These are phyloP conservation scores for Drosophila fuyamai DNA, from an alignment of 1,140 invertebrate species.

Conservation along the genomic window DNA sequence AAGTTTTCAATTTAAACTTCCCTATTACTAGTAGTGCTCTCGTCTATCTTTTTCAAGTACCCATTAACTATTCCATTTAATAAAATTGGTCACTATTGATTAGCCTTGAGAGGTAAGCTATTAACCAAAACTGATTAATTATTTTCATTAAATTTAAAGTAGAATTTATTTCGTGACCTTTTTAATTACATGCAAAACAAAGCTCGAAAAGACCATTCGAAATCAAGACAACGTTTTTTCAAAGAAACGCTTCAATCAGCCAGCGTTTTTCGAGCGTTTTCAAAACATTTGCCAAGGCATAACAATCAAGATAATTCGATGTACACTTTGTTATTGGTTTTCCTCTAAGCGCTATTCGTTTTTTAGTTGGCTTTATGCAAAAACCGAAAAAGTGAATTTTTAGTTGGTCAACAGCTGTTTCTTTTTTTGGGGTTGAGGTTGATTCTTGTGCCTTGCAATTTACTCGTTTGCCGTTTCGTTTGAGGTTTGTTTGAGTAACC, in stretches of 20 bases:
- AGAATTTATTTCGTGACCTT: not conserved
- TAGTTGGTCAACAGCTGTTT: constrained; percentile 65
- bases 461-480: constrained; percentile 26
- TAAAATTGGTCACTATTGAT: constrained; percentile 16
- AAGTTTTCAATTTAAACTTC: not conserved
- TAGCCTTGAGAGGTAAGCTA: constrained; percentile 24
- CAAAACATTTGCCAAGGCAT: constrained; percentile 59
- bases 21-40: not conserved
- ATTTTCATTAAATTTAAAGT: constrained; percentile 10
- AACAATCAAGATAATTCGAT: constrained; percentile 64
- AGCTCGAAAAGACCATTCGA: constrained; percentile 9
- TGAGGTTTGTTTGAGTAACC: constrained; percentile 45
- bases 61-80: not conserved
- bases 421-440: constrained; percentile 70
- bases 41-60: too few relatives aligned
- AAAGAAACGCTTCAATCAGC: constrained; percentile 26
- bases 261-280: constrained; percentile 41
- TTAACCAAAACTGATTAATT: constrained; percentile 33
- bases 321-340: constrained; percentile 41
- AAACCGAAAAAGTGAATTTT: constrained; percentile 20
- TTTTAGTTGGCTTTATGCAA: constrained; percentile 29
- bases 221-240: constrained; percentile 28
- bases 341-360: constrained; percentile 8
- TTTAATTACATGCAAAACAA: constrained; percentile 35
- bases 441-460: constrained; percentile 61